These are phyloP conservation scores for Sebastiscus albofasciatus DNA, from an alignment of 2,797 vertebrate genomes.

Conservation along the genomic window DNA sequence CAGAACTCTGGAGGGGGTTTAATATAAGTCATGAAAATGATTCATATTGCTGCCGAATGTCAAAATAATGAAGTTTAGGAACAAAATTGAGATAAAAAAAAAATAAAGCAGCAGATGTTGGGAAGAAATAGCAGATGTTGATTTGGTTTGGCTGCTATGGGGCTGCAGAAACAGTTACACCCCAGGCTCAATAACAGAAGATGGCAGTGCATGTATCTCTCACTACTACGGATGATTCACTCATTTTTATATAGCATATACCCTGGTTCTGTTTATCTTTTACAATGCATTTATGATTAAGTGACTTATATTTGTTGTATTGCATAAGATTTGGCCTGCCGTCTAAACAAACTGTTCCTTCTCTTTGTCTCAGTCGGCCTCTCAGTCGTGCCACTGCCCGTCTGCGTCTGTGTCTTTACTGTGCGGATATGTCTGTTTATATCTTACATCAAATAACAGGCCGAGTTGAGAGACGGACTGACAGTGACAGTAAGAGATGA, in stretches of 20 bases:
- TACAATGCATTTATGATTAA: neutral
- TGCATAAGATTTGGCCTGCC: neutral
- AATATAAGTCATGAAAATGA: constrained; percentile 3
- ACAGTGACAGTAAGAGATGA: constrained; percentile 35
- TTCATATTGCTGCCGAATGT: neutral
- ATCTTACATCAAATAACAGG: constrained; percentile 38
- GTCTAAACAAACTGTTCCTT: neutral
- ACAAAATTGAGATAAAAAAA: neutral
- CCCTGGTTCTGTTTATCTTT: neutral
- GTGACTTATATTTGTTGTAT: neutral
- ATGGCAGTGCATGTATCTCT: neutral
- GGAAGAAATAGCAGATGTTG: constrained; percentile 20
- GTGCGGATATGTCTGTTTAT: constrained; percentile 42
- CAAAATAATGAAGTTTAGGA: constrained; percentile 16
- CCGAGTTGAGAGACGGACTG: constrained; percentile 10
- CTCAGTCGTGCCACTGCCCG: constrained; percentile 17
- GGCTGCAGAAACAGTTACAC: constrained; percentile 2
- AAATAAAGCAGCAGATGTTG: constrained; percentile 28
- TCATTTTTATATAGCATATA: neutral
- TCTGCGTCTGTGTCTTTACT: constrained; percentile 29
- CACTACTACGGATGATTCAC: neutral
- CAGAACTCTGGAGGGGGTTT: constrained; percentile 7
- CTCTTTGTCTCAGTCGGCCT: neutral
- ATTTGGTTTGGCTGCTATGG: constrained; percentile 21
- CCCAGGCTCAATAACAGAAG: constrained; percentile 5